These are phyloP conservation scores for Thrips palmi DNA, from an alignment of 1,140 invertebrate species.

Conservation along the genomic window DNA sequence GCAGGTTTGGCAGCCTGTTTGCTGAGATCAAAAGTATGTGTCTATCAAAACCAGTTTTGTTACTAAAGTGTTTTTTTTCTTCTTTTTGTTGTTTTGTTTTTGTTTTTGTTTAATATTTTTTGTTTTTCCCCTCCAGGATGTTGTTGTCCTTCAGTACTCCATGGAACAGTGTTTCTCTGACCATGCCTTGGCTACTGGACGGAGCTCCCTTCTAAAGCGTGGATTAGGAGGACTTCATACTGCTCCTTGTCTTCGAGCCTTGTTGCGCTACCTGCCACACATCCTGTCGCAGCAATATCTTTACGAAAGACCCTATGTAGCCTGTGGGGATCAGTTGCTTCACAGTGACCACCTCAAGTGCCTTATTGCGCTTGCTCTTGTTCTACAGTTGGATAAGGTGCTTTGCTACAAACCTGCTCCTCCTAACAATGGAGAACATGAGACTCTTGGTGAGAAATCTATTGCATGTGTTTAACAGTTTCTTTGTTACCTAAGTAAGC, in stretches of 20 bases:
- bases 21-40: conserved; percentile 28
- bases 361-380: conserved; percentile 32
- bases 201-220: conserved; percentile 29
- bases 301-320: conserved; percentile 34
- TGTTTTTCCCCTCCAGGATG: conserved; percentile 22
- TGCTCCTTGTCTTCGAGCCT: conserved; percentile 33
- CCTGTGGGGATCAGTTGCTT: conserved; percentile 36
- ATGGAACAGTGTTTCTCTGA: conserved; percentile 24
- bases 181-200: conserved; percentile 28
- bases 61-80: conserved; percentile 2
- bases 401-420: conserved; percentile 30
- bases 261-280: conserved; percentile 31
- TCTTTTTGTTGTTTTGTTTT: background rate
- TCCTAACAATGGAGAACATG: conserved; percentile 21
- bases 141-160: conserved; percentile 28
- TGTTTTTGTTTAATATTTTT: background rate
- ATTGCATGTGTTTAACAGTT: background rate
- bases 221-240: conserved; percentile 33
- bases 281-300: conserved; percentile 33
- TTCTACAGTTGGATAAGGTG: conserved; percentile 32
- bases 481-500: background rate
- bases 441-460: conserved; percentile 15
- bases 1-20: conserved; percentile 30
- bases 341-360: conserved; percentile 40
- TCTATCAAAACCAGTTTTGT: background rate